phyloP scores from a whole-genome alignment of 2,113 vertebrate species.

The Pygoscelis antarcticus region DNA sequence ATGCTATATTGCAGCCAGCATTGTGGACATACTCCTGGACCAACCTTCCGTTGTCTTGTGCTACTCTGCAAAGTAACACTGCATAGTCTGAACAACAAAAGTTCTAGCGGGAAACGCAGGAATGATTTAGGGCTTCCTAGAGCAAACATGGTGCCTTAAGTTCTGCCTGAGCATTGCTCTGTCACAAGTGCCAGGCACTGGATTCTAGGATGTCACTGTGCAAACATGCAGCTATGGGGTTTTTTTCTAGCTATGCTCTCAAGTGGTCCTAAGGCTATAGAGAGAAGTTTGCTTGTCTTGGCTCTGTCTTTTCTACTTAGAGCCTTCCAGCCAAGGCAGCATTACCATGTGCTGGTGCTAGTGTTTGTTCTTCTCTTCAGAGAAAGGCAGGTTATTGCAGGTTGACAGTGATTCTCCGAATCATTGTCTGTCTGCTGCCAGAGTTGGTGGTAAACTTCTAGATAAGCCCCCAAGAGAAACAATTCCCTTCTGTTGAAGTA shows the following conservation, averaged over 20 bases:
- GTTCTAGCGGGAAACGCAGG: neutral
- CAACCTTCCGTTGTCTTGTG: neutral
- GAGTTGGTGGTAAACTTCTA: neutral
- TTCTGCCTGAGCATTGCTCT: neutral
- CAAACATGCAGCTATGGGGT: neutral
- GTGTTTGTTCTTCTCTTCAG: neutral
- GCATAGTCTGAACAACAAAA: neutral
- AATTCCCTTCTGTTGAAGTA: neutral
- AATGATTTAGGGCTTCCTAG: neutral
- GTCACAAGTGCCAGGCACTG: neutral
- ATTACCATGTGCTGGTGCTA: neutral
- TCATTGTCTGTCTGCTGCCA: neutral
- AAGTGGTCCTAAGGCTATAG: neutral
- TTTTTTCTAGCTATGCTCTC: neutral
- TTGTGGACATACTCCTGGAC: neutral
- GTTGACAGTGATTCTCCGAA: neutral
- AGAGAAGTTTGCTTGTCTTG: neutral
- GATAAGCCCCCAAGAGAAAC: neutral
- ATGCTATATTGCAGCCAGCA: neutral
- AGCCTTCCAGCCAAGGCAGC: neutral
- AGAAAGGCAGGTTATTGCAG: neutral
- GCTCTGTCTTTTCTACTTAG: neutral
- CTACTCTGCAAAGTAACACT: neutral
- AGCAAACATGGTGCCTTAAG: neutral
- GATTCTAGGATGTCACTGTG: neutral